These are phyloP conservation scores for Sebastiscus albofasciatus DNA, from an alignment of 2,797 vertebrate genomes.

Conservation along the genomic window DNA sequence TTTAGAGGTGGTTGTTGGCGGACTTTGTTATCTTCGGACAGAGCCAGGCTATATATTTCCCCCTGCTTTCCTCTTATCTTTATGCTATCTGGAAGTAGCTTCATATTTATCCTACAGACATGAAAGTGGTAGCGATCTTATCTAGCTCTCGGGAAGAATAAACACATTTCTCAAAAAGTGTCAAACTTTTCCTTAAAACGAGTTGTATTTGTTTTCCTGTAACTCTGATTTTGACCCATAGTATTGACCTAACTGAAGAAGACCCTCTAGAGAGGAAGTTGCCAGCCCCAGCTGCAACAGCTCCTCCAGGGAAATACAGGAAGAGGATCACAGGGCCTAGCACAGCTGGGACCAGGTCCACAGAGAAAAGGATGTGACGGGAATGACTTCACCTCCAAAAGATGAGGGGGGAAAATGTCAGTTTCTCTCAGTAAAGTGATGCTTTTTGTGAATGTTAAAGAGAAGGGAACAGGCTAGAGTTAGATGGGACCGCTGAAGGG, in stretches of 20 bases:
- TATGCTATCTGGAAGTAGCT: background rate
- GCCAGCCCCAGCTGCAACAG: conserved; percentile 50
- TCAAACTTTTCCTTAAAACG: background rate
- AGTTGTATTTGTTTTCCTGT: background rate
- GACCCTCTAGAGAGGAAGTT: conserved; percentile 31
- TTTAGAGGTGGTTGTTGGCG: background rate
- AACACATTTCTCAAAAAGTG: background rate
- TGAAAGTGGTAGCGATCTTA: background rate
- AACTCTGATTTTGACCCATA: conserved; percentile 2
- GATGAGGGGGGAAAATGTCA: background rate
- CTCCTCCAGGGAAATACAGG: conserved; percentile 25
- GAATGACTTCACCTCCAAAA: conserved; percentile 23
- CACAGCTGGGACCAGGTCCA: conserved; percentile 63
- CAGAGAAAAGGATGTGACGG: conserved; percentile 33
- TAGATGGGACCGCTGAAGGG: conserved; percentile 11
- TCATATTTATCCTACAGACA: background rate
- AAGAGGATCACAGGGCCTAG: conserved; percentile 14
- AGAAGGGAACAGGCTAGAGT: background rate
- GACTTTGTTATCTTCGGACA: background rate
- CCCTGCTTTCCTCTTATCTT: background rate
- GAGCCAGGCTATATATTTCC: background rate
- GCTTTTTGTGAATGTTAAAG: background rate
- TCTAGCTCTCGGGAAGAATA: background rate
- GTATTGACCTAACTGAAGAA: conserved; percentile 8
- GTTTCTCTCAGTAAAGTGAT: background rate